A percentile compares a stretch with the other conserved stretches of the same genome.
phyloP scores from a whole-genome alignment of 1,140 invertebrate genomes.

The Polypedilum pembai region DNA sequence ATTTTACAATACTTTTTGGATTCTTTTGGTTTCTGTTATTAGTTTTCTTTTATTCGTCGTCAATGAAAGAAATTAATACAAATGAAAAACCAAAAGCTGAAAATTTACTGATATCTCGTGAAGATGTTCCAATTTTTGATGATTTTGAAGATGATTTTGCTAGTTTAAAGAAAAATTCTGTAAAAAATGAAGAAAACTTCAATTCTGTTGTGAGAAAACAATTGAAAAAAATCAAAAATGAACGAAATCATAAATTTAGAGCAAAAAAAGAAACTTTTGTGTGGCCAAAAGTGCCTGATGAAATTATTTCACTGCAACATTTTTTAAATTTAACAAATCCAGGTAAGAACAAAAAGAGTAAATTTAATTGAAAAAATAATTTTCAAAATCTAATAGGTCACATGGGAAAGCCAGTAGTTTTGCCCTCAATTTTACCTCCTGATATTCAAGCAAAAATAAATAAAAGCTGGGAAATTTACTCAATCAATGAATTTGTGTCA shows the following conservation, averaged over 20 bases:
- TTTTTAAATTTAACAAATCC: background rate
- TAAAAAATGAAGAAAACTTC: no score
- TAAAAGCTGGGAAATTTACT: constrained; percentile 11
- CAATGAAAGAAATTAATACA: background rate
- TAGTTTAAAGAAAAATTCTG: no score
- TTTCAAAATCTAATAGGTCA: background rate
- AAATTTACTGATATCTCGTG: background rate
- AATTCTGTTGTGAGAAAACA: background rate
- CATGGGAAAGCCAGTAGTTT: background rate
- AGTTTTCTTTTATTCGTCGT: background rate
- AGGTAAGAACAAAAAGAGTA: no score
- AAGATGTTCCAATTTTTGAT: background rate
- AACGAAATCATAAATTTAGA: background rate
- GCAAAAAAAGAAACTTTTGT: background rate
- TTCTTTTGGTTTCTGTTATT: background rate
- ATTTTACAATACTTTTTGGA: background rate
- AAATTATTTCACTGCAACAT: background rate
- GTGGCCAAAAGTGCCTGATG: background rate
- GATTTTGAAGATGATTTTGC: background rate
- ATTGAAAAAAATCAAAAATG: background rate
- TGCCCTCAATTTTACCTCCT: background rate
- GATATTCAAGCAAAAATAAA: background rate
- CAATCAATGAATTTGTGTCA: constrained; percentile 22
- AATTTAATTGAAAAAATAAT: no score
- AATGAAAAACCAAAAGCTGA: background rate